Base-by-base conservation (phyloP, 2,113 vertebrate genomes). In the Anhinga anhinga region DNA sequence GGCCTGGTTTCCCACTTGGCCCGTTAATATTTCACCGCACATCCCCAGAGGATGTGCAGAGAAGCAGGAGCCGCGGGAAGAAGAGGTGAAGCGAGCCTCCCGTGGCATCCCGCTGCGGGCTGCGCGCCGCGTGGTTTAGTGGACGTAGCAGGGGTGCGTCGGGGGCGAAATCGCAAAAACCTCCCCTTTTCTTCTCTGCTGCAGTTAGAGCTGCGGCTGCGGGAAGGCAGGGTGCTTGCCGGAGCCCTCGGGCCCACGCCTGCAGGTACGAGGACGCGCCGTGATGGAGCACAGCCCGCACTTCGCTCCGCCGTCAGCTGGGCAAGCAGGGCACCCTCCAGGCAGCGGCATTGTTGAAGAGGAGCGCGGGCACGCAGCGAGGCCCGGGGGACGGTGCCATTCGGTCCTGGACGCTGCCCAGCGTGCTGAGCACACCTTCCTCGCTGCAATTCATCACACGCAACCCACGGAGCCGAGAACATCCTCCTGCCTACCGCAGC, bases 221-320 rank as follows among this genome's bases (percentile, higher is more conserved):
- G 16, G 77, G 29, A 36, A 7, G 44, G 38, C 47, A 29, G 23
- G 14, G 76, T 11, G 32, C 47, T 47, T 5, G 15, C 3, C 11
- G 40, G 59, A 91, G 72, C n/a, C 36, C 29, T 56, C 0, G 0
- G 55, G 47, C 44, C 21, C 50, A 14, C 0, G 0, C 17, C 44
- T 49, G 36, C n/a, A 25, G 59, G 20, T 16, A 11, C 2, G 10
- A 47, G 52, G 36, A 50, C 7, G 4, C 0, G 15, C 8, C 23
- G 13, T 0, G 16, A 44, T n/a, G 59, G 76, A 47, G 78, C 55
- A 49, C 47, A 20, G 19, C 36, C 65, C 17, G 47, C 27, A 9
- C 67, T 61, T 38, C 4, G 15, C 21, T 30, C 8, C 15, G 38
- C 1, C 0, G 36, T 38, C 27, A 21, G 63, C 17, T 2, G 1